Base-by-base conservation (phyloP, 2,888 invertebrate species). In the Leptopilina syphax region DNA sequence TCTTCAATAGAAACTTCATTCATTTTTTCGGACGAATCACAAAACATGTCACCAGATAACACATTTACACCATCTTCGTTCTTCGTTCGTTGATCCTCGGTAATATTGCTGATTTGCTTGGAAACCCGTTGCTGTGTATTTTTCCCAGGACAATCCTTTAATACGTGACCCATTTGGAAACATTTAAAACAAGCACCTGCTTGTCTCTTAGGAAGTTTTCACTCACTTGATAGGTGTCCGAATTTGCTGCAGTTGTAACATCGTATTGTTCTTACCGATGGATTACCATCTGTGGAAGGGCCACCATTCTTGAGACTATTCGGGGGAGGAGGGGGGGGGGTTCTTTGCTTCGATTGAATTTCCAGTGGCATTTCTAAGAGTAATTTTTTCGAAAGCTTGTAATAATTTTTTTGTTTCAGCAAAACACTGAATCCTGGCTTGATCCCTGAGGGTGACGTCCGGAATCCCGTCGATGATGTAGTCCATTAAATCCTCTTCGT, bases 381-480 rank as follows among this genome's bases (percentile, higher is more conserved):
- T 76, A 3, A 79, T 77, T n/a, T 79, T 65, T 44, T 79, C 81
- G 8, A 81, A 80, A 1, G 80, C 80, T 8, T 80, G 68, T 24
- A 80, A 41, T n/a, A 80, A 18, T 12, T 76, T 73, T 66, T 66
- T 63, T 13, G 76, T 77, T 18, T 77, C 68, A 8, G 57, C 7
- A 9, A 80, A 78, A 24, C 80, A 68, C 57, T 80, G 78, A 9
- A 80, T 80, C 24, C 76, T 80, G 13, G 80, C 80, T 66, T 80
- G 80, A 27, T 73, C 76, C 50, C 70, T 6, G 7, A 44, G 44
- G 0, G 44, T 8, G 8, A 44, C 44, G 8, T 44, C 44, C 8
- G 44, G 44, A 44, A 44, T 44, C 7, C 44, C 44, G 8, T 44
- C 44, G 7, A 44, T 44, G 44, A 44, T 8, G 44, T 57, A 57